Evolutionary conservation across 1,140 invertebrate genomes (phyloP).

Genomic region (Mizuhopecten yessoensis): DNA sequence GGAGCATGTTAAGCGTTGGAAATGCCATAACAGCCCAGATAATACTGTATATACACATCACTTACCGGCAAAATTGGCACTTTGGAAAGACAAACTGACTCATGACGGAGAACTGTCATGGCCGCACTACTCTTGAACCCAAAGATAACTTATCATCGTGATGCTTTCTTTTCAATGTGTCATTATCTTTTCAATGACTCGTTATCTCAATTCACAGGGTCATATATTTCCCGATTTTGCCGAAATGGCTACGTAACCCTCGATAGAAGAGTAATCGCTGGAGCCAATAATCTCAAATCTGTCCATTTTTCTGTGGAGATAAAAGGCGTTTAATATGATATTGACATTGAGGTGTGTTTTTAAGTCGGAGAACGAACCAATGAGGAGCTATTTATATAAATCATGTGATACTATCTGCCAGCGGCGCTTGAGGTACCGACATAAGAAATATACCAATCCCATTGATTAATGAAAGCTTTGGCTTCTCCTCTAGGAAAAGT

Average conservation of each 20-base stretch:
- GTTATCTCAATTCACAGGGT: not conserved
- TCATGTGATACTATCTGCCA: not conserved
- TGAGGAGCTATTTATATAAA: conserved; percentile 8
- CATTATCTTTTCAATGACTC: conserved; percentile 31
- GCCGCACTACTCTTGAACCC: not conserved
- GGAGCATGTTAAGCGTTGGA: conserved; percentile 31
- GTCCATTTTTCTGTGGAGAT: conserved; percentile 17
- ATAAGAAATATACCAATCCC: not conserved
- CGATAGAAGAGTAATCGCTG: conserved; percentile 30
- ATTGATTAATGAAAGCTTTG: not conserved
- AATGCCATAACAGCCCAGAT: conserved; percentile 17
- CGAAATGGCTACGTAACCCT: conserved; percentile 24
- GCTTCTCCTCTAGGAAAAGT: too few species aligned
- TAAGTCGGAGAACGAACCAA: not conserved
- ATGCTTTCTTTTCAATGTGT: conserved; percentile 29
- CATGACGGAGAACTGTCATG: not conserved
- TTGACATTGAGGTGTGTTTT: not conserved
- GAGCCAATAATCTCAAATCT: not conserved
- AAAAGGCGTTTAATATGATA: not conserved
- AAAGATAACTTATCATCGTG: not conserved
- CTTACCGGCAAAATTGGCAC: conserved; percentile 30
- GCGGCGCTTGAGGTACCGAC: not conserved
- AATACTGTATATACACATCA: conserved; percentile 12
- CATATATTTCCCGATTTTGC: conserved; percentile 25
- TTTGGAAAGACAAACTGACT: conserved; percentile 16